A percentile compares a stretch with the other conserved stretches of the same genome.
Evolutionary conservation across 2,113 vertebrate genomes (phyloP).

Genomic region (Pterocles burchelli): DNA sequence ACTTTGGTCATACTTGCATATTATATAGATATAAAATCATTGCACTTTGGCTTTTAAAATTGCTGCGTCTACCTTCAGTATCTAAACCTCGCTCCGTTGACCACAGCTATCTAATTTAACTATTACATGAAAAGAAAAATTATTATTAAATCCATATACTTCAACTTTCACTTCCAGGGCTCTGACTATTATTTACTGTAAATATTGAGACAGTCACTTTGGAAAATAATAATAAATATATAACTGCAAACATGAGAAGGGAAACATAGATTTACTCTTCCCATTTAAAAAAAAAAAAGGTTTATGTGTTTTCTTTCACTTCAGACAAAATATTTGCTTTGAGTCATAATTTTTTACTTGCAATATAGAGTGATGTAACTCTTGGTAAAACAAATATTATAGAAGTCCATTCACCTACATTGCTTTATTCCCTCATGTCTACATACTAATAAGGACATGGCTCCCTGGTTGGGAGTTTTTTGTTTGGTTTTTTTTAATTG

Average conservation of each 20-base stretch:
- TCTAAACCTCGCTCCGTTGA: not conserved
- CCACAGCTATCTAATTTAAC: not conserved
- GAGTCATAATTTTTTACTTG: not conserved
- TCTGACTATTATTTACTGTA: conserved; percentile 17
- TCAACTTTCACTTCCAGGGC: not conserved
- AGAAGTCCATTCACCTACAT: not conserved
- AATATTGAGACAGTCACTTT: conserved; percentile 11
- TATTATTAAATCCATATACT: not conserved
- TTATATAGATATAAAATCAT: not conserved
- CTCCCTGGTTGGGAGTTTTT: too few relatives aligned
- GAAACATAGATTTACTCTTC: not conserved
- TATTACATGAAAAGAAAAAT: not conserved
- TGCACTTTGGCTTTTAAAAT: not conserved
- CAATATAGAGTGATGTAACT: not conserved
- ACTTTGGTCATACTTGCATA: not conserved
- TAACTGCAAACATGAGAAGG: conserved; percentile 21
- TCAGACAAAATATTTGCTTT: not conserved
- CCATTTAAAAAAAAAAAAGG: not conserved
- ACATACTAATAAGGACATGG: not conserved
- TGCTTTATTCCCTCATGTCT: not conserved
- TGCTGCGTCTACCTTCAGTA: not conserved
- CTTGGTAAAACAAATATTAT: not conserved
- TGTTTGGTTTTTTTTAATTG: not conserved
- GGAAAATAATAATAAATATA: conserved; percentile 49
- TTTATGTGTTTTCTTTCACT: not conserved